These are phyloP conservation scores for Sebastes variabilis DNA, from an alignment of 2,797 vertebrate genomes.

Conservation along the genomic window DNA sequence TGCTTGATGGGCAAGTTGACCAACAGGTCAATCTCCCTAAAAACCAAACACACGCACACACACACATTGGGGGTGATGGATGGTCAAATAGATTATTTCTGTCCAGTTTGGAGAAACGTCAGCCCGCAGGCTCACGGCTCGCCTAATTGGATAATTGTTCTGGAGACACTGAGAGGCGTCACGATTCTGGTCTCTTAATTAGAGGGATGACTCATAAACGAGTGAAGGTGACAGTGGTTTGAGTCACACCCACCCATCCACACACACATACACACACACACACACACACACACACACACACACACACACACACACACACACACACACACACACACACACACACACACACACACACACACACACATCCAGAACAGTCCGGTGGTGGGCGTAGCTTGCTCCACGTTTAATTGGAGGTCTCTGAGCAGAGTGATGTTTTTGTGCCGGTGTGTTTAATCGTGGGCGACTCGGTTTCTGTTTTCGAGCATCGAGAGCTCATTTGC, in stretches of 20 bases:
- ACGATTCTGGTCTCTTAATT: slow-evolving; percentile 18
- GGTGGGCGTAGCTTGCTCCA: not conserved
- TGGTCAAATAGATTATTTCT: not conserved
- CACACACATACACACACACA: not conserved
- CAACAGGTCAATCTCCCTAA: not conserved
- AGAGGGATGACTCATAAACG: slow-evolving; percentile 23
- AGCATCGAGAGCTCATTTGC: slow-evolving; percentile 25
- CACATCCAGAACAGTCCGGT: not conserved
- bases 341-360: slow-evolving; percentile 1
- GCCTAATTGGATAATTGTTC: slow-evolving; percentile 33
- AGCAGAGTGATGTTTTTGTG: slow-evolving; percentile 31
- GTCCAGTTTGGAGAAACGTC: not conserved
- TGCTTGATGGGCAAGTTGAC: not conserved
- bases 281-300: too few species aligned
- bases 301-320: too few species aligned
- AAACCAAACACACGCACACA: not conserved
- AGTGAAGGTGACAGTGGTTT: not conserved
- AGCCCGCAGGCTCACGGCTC: not conserved
- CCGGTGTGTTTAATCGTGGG: not conserved
- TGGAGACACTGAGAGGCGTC: not conserved
- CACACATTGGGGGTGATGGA: not conserved
- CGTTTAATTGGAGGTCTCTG: slow-evolving; percentile 15
- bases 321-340: too few species aligned
- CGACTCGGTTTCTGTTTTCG: slow-evolving; percentile 24
- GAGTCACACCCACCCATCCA: not conserved